Evolutionary conservation across 2,113 vertebrate genomes (phyloP), one percentile per base, ranked within the genome.

Genomic region (Engraulis encrasicolus): DNA sequence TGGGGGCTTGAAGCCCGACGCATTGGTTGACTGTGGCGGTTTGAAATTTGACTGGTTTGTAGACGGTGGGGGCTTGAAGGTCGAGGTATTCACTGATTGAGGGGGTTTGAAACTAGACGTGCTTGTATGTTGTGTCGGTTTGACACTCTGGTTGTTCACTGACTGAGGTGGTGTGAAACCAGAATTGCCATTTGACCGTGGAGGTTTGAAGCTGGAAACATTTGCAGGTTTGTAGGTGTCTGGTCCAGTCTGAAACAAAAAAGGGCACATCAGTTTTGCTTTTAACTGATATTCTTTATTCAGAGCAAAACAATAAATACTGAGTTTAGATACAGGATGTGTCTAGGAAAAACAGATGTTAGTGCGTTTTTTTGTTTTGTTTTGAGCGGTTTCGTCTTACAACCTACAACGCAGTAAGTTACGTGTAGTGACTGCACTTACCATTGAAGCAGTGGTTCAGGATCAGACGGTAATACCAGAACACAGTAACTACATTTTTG

Each of bases 191-290:
- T 86, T 91, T 20, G 81, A 48, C 34, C 88, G 87, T 54, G 79
- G 38, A 7, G 89, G 40, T 38, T 87, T 89, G 7, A 58, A 78
- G 50, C 79, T 49, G n/a, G 80, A 1, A 52, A 9, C 27, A 87
- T 81, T 84, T 81, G 19, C 81, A 79, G 23, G 80, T 14, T 17
- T 81, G 74, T 61, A 49, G 80, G 82, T 50, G 82, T n/a, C 19
- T 19, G 81, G 86, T 81, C 27, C 31, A 58, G 40, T 88, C 20
- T 40, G 20, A 38, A 79, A 86, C 52, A 87, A 90, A 50, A 85
- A 80, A 0, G 88, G 80, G 15, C 90, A 90, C 20, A 86, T 90
- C 23, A 87, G 20, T 83, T 92, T 86, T 45, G 78, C 83, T 92
- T n/a, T n/a, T n/a, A n/a, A n/a, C n/a, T n/a, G n/a, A n/a, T n/a